Evolutionary conservation across 1,140 invertebrate genomes (phyloP), one percentile per base, ranked within the genome.

Genomic region (Bombus balteatus): DNA sequence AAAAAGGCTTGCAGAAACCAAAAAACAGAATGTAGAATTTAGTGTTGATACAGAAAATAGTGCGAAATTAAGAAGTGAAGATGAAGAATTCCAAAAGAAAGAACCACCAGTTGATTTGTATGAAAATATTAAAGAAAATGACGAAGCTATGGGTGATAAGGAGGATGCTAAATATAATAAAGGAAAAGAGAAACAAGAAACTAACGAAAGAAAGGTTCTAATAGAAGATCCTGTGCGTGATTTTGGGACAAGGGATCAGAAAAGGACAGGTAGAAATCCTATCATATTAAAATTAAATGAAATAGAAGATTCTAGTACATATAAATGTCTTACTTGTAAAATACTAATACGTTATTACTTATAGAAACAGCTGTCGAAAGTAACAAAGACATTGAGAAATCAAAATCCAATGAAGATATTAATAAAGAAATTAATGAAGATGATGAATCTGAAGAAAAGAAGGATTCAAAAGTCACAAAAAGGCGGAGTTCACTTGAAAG

Each of bases 401-500:
- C 88, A 34, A 92, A 90, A 81, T 93, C 89, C 4, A 92, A 89
- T 78, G 86, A 92, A 83, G 70, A 90, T 65, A 87, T 92, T 73
- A 78, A 86, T 77, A 83, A 62, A 85, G 83, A 82, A 59, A 74
- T 10, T 22, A 82, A 77, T 15, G 77, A 87, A 43, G 78, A 91
- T 68, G 71, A 81, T 71, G 88, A 90, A 74, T 79, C 85, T 13
- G 89, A 91, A 37, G 86, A 86, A 43, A 87, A 90, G 37, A 88
- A 90, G 4, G 85, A 85, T 84, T 85, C 84, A 2, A 93, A 94
- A 81, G 74, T 93, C 32, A 90, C 94, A 53, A 96, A 95, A 88
- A 95, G 96, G 85, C 94, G 96, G 88, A 96, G 95, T 89, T 96
- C 96, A 65, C 92, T 96, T 34, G 96, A 96, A 85, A 96, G 95